Conservation (phyloP, 2,888 invertebrate species). For the Fissipunctia ypsillon region DNA sequence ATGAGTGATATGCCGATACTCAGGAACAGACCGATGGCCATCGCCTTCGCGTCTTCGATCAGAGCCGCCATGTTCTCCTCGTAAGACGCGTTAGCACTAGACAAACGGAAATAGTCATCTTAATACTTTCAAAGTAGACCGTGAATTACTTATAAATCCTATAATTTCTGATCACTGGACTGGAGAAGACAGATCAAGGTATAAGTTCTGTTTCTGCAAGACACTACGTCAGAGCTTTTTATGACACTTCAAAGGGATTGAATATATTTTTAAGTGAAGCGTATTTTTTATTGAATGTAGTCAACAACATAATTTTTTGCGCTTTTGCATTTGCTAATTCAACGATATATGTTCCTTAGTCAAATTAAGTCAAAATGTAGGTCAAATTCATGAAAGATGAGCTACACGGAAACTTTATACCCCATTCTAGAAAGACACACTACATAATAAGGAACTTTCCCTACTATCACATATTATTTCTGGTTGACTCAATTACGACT, state of each 20-base stretch:
- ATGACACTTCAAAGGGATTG: background rate
- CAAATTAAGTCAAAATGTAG: background rate
- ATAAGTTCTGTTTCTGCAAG: background rate
- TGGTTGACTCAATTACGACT: background rate
- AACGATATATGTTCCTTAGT: background rate
- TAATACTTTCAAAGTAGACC: background rate
- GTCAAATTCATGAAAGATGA: background rate
- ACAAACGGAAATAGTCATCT: constrained; percentile 20
- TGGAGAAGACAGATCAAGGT: background rate
- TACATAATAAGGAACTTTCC: background rate
- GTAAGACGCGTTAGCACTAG: constrained; percentile 85
- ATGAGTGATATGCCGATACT: constrained; percentile 78
- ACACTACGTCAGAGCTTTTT: background rate
- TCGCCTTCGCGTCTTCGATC: constrained; percentile 89
- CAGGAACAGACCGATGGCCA: constrained; percentile 87
- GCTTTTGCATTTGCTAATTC: background rate
- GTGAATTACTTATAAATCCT: background rate
- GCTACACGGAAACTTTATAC: background rate
- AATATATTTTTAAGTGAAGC: background rate
- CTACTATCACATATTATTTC: background rate
- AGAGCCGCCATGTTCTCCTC: constrained; percentile 89
- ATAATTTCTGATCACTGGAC: background rate
- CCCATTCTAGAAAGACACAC: background rate
- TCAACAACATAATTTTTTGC: background rate
- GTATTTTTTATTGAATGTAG: background rate